Percentiles rank a stretch among this genome's conserved stretches.
Conservation (phyloP, 2,797 vertebrate genomes). For the Malacoraja senta region DNA sequence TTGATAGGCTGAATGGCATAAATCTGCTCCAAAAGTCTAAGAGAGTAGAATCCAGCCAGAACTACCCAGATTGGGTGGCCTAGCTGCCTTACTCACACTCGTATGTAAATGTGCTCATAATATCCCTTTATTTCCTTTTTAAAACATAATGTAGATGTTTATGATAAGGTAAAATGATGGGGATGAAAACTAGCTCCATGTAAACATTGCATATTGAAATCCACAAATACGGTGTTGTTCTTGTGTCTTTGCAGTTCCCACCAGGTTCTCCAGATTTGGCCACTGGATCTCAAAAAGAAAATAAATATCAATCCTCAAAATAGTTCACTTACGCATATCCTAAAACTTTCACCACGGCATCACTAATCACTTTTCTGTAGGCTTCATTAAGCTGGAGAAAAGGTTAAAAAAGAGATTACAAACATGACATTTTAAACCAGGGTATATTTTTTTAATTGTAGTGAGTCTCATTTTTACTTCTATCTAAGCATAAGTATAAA, state of each 20-base stretch:
- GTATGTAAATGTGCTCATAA: too few species aligned
- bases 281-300: not conserved
- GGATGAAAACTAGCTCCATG: not conserved
- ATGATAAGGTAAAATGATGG: not conserved
- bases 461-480: not conserved
- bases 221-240: not conserved
- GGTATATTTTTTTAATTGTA: not conserved
- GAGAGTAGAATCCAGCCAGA: not conserved
- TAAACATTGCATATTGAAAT: not conserved
- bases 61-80: not conserved
- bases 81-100: too few species aligned
- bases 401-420: not conserved
- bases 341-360: not conserved
- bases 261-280: not conserved
- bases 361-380: accelerated
- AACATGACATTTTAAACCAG: not conserved
- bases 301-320: not conserved
- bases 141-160: not conserved
- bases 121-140: not conserved
- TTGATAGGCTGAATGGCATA: too few species aligned
- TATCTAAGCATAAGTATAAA: not conserved
- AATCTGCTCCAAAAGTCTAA: too few species aligned
- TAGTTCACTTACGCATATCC: not conserved
- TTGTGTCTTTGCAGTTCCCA: not conserved
- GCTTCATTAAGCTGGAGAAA: not conserved